Conservation (phyloP, 2,113 vertebrate species). For the Alouatta palliata region DNA sequence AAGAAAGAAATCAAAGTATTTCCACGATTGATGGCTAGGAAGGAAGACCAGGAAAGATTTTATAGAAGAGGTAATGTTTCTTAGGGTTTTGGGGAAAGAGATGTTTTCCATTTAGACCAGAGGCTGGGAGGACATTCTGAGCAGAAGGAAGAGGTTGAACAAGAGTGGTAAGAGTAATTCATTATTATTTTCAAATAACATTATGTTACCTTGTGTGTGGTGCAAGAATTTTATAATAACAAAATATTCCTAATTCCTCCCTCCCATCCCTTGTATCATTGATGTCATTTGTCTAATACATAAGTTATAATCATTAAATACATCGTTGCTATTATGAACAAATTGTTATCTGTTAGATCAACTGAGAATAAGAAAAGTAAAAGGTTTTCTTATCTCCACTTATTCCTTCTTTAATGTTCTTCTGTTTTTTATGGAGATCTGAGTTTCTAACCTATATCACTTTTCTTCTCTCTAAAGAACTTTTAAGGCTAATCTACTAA, state of each 20-base stretch:
- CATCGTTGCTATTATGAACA: too few species aligned
- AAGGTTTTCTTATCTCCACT: not conserved
- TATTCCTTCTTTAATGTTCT: not conserved
- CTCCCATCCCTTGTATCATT: not conserved
- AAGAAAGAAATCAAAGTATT: not conserved
- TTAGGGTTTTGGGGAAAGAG: not conserved
- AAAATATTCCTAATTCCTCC: not conserved
- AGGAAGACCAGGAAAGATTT: not conserved
- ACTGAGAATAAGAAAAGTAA: not conserved
- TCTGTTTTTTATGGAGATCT: not conserved
- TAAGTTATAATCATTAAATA: not conserved
- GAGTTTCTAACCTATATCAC: not conserved
- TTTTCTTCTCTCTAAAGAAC: not conserved
- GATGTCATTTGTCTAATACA: not conserved
- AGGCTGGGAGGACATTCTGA: not conserved
- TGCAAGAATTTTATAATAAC: not conserved
- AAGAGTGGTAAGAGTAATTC: not conserved
- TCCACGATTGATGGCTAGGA: not conserved
- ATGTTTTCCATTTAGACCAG: not conserved
- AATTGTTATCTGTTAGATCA: not conserved
- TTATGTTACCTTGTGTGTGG: not conserved
- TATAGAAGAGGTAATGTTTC: not conserved
- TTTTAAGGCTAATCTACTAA: not conserved
- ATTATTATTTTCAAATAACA: not conserved
- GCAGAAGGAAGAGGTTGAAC: not conserved